These are phyloP conservation scores for Carapus acus DNA, from an alignment of 2,797 vertebrate genomes.

Conservation along the genomic window DNA sequence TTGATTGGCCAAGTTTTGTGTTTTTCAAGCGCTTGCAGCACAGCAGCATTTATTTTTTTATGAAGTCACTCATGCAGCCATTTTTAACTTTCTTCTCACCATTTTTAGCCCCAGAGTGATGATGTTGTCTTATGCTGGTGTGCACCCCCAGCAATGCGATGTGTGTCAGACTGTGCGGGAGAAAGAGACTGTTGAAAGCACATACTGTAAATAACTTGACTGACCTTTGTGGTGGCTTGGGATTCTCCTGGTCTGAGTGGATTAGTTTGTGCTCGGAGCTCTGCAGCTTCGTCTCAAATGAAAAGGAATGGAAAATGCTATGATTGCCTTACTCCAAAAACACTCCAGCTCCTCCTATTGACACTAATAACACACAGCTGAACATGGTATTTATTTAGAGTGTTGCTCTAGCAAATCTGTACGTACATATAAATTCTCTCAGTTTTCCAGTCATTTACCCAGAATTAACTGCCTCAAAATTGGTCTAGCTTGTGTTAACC, in stretches of 20 bases:
- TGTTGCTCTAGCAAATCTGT: too few species aligned
- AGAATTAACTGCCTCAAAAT: too few species aligned
- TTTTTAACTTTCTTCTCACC: not conserved
- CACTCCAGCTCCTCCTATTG: slow-evolving; percentile 1
- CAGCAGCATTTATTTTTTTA: not conserved
- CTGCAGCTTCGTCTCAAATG: slow-evolving; percentile 7
- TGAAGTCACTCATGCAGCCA: not conserved
- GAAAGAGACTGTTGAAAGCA: slow-evolving; percentile 22
- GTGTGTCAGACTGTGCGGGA: slow-evolving; percentile 4
- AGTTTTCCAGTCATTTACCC: too few species aligned
- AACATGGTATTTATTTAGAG: too few species aligned
- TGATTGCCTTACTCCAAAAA: slow-evolving; percentile 3
- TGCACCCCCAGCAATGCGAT: not conserved
- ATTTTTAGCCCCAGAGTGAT: not conserved
- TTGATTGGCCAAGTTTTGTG: not conserved
- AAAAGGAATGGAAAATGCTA: slow-evolving; percentile 10
- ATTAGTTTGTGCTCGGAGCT: slow-evolving; percentile 37
- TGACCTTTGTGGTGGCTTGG: slow-evolving; percentile 35
- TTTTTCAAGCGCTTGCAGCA: slow-evolving; percentile 1
- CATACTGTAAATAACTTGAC: slow-evolving; percentile 39
- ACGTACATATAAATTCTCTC: too few species aligned
- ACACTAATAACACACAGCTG: too few species aligned
- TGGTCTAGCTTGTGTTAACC: too few species aligned
- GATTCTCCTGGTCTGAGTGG: slow-evolving; percentile 39
- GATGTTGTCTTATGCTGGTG: not conserved